These are phyloP conservation scores for Liodrosophila aerea DNA, from an alignment of 2,888 invertebrate species.

Conservation along the genomic window DNA sequence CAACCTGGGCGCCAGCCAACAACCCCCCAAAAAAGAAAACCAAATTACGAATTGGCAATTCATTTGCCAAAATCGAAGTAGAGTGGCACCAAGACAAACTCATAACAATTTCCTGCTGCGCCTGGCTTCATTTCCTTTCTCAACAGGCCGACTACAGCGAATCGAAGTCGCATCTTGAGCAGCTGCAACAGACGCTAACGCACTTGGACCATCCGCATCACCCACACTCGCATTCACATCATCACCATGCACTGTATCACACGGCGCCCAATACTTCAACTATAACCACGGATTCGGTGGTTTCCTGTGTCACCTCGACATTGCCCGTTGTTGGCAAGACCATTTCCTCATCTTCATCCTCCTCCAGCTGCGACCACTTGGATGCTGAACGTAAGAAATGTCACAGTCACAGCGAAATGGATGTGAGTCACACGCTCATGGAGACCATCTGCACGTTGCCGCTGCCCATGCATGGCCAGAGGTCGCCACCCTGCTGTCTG, in stretches of 20 bases:
- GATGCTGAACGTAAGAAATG: slow-evolving; percentile 76
- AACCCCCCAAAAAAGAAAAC: slow-evolving; percentile 24
- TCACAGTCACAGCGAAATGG: slow-evolving; percentile 60
- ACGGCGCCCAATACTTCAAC: slow-evolving; percentile 65
- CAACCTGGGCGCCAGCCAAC: slow-evolving; percentile 20
- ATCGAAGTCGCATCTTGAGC: slow-evolving; percentile 72
- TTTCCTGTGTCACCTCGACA: slow-evolving; percentile 75
- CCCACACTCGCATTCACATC: slow-evolving; percentile 48
- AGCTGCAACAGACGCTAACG: slow-evolving; percentile 69
- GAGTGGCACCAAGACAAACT: slow-evolving; percentile 53
- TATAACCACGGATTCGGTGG: slow-evolving; percentile 74
- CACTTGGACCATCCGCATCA: slow-evolving; percentile 68
- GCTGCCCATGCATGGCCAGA: slow-evolving; percentile 58
- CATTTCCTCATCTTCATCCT: slow-evolving; percentile 59
- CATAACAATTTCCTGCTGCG: slow-evolving; percentile 80
- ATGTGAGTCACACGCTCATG: slow-evolving; percentile 60
- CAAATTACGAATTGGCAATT: slow-evolving; percentile 52
- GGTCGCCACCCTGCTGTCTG: slow-evolving; percentile 68
- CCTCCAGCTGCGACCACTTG: slow-evolving; percentile 57
- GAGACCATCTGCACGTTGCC: slow-evolving; percentile 63
- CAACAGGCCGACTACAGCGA: slow-evolving; percentile 68
- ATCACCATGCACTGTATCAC: slow-evolving; percentile 66
- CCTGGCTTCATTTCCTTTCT: slow-evolving; percentile 80
- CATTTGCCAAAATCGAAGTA: slow-evolving; percentile 54
- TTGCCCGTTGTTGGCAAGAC: slow-evolving; percentile 63